Base-by-base conservation (phyloP, 2,888 invertebrate genomes). In the Odontothrips loti region DNA sequence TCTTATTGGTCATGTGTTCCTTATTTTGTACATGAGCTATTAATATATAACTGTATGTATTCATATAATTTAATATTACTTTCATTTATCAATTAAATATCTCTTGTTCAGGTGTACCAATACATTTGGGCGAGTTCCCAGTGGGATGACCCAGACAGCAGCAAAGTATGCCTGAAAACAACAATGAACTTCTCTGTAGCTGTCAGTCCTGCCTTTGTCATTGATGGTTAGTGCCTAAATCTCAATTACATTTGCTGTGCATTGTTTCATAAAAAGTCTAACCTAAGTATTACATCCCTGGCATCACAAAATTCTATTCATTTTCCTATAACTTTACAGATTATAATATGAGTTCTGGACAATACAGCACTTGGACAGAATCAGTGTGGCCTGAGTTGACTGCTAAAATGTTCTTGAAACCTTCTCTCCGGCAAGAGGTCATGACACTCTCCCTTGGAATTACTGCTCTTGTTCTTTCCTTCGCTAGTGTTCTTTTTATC, bases 351-450 rank as follows among this genome's bases (percentile, higher is more conserved):
- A 88, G 90, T 29, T 94, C 95, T 0, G 93, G 93, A 20, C 84
- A 89, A 84, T 97, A 93, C 87, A 95, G 96, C 8, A 92, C 95
- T 17, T 96, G 96, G 96, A 93, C 95, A 29, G 96, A 96, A 89
- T 96, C 96, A 0, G 91, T 94, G 78, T 97, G 96, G 96, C 89
- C 90, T 81, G 89, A 90, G 81, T 90, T 95, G 84, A 91, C 90
- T 84, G 92, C 94, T 82, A 90, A 94, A 83, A 91, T 96, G 89
- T 96, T 96, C 87, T 89, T 96, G 82, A 89, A 91, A 85, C 93
- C 96, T 80, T 90, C 93, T 17, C 89, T 90, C 29, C 87, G 87
- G 43, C 90, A 90, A 79, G 91, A 91, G 86, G 87, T 88, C 75
- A 85, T 90, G 82, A 90, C 90, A 3, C 86, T 92, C 68, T 86